Conservation (phyloP, 1,140 invertebrate species). For the Nylanderia fulva region DNA sequence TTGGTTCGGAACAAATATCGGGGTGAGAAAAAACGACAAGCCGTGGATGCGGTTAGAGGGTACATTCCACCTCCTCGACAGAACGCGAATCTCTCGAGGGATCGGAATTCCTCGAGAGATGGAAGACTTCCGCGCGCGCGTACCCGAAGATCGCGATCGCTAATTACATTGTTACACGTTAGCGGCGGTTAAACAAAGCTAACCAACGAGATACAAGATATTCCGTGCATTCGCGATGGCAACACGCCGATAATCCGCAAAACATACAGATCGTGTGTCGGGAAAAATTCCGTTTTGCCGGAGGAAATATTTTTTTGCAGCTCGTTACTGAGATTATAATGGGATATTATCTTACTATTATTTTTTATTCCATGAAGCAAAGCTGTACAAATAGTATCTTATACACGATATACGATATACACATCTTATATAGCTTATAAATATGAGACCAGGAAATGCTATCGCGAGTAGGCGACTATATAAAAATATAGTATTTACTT, state of each 20-base stretch:
- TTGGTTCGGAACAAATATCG: background rate
- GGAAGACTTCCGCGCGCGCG: slow-evolving; percentile 41
- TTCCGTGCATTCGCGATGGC: slow-evolving; percentile 47
- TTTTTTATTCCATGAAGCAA: no score
- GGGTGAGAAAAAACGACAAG: slow-evolving; percentile 2
- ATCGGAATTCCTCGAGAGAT: slow-evolving; percentile 46
- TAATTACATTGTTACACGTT: slow-evolving; percentile 62
- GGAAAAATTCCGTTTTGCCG: background rate
- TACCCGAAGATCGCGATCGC: slow-evolving; percentile 36
- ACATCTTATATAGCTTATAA: no score
- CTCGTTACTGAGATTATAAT: no score
- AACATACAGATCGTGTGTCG: slow-evolving; percentile 12
- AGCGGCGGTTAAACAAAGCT: slow-evolving; percentile 45
- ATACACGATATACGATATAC: no score
- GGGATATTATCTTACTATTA: no score
- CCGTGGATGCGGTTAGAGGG: background rate
- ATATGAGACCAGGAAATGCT: background rate
- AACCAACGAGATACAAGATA: slow-evolving; percentile 17
- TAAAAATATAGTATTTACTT: slow-evolving; percentile 6
- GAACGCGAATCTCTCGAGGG: slow-evolving; percentile 10
- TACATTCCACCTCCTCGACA: background rate
- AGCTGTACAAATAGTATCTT: no score
- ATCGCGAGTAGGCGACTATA: background rate
- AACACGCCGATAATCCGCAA: slow-evolving; percentile 25
- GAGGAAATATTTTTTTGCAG: background rate